phyloP scores from a whole-genome alignment of 92 coral and sea anemone genomes.

The Galaxea fascicularis region DNA sequence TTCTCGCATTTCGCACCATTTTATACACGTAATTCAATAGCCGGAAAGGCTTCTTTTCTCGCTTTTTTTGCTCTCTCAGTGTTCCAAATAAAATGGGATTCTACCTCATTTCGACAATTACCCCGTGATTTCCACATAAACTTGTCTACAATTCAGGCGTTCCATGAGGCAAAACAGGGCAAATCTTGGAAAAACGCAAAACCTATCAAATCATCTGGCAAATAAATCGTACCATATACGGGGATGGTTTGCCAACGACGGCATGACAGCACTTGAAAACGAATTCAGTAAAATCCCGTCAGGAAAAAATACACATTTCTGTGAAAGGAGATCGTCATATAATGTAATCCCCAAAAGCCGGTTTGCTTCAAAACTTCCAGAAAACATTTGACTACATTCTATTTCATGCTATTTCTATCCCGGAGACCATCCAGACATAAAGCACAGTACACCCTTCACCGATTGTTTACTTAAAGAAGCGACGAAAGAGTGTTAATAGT shows the following conservation, averaged over 20 bases:
- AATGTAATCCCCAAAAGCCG: not conserved
- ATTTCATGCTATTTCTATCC: not conserved
- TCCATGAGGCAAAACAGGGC: not conserved
- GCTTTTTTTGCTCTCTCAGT: not conserved
- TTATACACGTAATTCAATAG: too few relatives aligned
- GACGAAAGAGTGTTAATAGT: not conserved
- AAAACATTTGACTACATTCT: too few relatives aligned
- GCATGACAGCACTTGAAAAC: too few relatives aligned
- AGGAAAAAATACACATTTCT: not conserved
- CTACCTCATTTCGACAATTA: too few relatives aligned
- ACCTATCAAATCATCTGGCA: not conserved
- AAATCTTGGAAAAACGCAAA: conserved; percentile 1
- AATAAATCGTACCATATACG: not conserved
- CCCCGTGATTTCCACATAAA: too few relatives aligned
- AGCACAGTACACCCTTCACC: not conserved
- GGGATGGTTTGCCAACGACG: not conserved
- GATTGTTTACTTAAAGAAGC: not conserved
- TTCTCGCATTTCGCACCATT: not conserved
- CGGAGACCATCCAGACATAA: not conserved
- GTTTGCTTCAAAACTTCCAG: not conserved
- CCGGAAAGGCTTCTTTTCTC: too few relatives aligned
- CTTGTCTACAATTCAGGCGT: too few relatives aligned
- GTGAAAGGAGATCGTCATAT: not conserved
- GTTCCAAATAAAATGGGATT: not conserved
- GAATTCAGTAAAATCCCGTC: too few relatives aligned